Evolutionary conservation across 2,797 vertebrate genomes (phyloP).

Genomic region (Florisuga fusca): DNA sequence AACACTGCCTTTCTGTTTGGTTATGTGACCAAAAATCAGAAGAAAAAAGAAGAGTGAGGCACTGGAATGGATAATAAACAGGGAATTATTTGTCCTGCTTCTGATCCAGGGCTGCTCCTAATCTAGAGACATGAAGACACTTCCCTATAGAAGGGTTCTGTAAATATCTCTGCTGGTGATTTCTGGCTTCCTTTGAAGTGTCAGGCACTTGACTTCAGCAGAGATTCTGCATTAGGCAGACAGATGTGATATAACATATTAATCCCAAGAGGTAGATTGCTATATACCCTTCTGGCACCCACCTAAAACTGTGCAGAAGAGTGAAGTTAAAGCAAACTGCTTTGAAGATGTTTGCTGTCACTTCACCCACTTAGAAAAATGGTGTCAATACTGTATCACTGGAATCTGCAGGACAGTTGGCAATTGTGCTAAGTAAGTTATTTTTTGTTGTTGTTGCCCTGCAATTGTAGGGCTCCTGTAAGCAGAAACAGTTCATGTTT

Average conservation of each 20-base stretch:
- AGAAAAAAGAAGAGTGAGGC: neutral
- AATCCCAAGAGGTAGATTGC: conserved; percentile 42
- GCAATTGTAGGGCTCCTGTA: neutral
- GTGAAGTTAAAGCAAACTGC: neutral
- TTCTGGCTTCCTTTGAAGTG: conserved; percentile 55
- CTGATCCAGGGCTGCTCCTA: conserved; percentile 29
- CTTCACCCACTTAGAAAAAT: neutral
- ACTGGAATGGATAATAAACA: neutral
- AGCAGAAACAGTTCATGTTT: neutral
- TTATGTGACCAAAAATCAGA: neutral
- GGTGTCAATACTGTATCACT: neutral
- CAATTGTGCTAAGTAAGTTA: neutral
- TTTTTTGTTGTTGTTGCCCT: neutral
- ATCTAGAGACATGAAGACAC: conserved; percentile 25
- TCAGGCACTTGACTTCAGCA: conserved; percentile 50
- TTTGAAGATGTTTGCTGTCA: conserved; percentile 33
- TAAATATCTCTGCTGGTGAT: conserved; percentile 46
- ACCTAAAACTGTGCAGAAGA: neutral
- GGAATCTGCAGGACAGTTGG: neutral
- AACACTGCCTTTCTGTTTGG: neutral
- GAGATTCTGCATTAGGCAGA: conserved; percentile 50
- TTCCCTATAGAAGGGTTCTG: conserved; percentile 14
- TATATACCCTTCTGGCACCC: conserved; percentile 2
- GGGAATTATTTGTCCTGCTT: conserved; percentile 20
- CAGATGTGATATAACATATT: conserved; percentile 38